These are phyloP conservation scores for Silurus glanis DNA, from an alignment of 2,113 vertebrate species.

Conservation along the genomic window DNA sequence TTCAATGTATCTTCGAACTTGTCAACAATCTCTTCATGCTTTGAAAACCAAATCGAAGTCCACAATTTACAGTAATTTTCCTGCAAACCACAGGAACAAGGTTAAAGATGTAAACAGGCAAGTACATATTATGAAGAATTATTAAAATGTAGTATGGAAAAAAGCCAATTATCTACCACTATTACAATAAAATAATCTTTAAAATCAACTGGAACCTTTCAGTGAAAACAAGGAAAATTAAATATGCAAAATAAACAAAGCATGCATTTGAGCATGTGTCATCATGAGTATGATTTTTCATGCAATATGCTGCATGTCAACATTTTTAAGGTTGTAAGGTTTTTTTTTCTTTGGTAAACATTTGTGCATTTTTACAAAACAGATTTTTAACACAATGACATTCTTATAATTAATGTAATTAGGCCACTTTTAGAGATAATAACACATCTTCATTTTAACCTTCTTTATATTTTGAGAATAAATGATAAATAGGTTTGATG, in stretches of 20 bases:
- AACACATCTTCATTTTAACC: too few relatives aligned
- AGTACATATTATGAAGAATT: not conserved
- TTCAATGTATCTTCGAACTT: constrained; percentile 68
- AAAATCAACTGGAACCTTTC: not conserved
- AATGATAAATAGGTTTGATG: too few relatives aligned
- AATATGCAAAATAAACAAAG: not conserved
- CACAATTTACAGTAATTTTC: constrained; percentile 73
- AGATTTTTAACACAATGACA: too few relatives aligned
- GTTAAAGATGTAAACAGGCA: not conserved
- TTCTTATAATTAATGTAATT: too few relatives aligned
- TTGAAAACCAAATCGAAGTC: constrained; percentile 72
- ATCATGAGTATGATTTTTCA: not conserved
- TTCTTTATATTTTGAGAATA: too few relatives aligned
- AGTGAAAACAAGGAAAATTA: not conserved
- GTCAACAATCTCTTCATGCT: constrained; percentile 62
- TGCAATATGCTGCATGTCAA: not conserved
- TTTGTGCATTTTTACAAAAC: not conserved
- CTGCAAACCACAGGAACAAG: constrained; percentile 62
- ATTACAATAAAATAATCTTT: not conserved
- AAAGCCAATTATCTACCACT: not conserved
- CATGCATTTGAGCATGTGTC: too few relatives aligned
- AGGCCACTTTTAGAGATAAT: too few relatives aligned
- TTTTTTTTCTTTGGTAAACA: not conserved
- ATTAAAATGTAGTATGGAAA: not conserved
- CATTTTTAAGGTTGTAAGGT: not conserved